phyloP scores from a whole-genome alignment of 2,797 vertebrate genomes.

The Oreochromis mossambicus region DNA sequence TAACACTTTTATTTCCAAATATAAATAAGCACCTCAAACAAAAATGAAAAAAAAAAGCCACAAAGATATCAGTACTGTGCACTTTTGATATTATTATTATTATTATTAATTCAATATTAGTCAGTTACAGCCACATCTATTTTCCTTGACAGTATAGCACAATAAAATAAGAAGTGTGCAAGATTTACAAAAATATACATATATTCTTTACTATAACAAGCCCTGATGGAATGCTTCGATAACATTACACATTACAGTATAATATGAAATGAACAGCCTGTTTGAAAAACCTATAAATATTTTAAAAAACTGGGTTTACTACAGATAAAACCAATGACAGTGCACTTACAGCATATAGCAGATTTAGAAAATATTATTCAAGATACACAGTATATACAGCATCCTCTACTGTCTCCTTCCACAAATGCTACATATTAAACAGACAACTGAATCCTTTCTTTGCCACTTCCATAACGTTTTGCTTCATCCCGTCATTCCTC shows the following conservation, averaged over 20 bases:
- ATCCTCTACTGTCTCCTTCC: neutral
- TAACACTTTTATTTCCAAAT: conserved; percentile 64
- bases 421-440: conserved; percentile 57
- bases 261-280: conserved; percentile 21
- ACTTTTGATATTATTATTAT: neutral
- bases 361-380: conserved; percentile 24
- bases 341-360: conserved; percentile 10
- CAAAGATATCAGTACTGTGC: conserved; percentile 17
- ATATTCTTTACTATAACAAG: conserved; percentile 23
- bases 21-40: conserved; percentile 72
- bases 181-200: conserved; percentile 57
- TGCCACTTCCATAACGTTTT: neutral
- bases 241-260: neutral
- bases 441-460: conserved; percentile 1
- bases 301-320: neutral
- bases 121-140: conserved; percentile 18
- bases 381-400: conserved; percentile 5
- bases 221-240: conserved; percentile 57
- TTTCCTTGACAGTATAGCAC: conserved; percentile 2
- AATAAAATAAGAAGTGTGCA: conserved; percentile 47
- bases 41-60: conserved; percentile 39
- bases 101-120: conserved; percentile 21
- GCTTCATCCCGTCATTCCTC: neutral
- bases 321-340: conserved; percentile 6
- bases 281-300: conserved; percentile 45